phyloP scores from a whole-genome alignment of 2,797 vertebrate genomes.

The Echeneis naucrates region DNA sequence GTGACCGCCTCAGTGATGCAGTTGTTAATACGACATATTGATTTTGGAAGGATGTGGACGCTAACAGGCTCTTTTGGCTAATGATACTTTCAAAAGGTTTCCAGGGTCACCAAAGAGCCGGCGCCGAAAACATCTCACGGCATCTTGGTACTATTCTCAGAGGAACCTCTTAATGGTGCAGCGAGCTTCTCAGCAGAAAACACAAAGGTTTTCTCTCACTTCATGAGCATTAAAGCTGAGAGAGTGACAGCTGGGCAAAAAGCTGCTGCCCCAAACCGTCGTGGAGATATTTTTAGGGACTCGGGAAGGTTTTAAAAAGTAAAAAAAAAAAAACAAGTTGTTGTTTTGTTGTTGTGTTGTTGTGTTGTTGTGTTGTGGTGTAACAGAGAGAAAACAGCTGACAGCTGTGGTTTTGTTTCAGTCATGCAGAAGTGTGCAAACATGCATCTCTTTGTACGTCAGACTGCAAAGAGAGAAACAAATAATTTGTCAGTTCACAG shows the following conservation, averaged over 20 bases:
- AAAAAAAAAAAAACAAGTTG: no score
- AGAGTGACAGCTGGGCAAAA: not conserved
- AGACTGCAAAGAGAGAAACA: not conserved
- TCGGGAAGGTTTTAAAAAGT: no score
- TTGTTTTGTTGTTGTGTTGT: no score
- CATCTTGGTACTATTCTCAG: constrained; percentile 13
- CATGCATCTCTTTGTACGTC: no score
- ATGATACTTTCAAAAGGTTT: constrained; percentile 47
- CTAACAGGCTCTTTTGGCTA: constrained; percentile 45
- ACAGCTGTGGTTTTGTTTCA: no score
- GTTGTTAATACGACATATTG: constrained; percentile 32
- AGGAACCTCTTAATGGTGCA: constrained; percentile 3
- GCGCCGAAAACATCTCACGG: not conserved
- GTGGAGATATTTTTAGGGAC: no score
- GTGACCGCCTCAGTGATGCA: not conserved
- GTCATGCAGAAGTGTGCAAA: no score
- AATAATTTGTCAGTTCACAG: not conserved
- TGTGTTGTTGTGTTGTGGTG: no score
- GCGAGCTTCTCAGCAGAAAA: not conserved
- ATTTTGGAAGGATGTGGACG: constrained; percentile 38
- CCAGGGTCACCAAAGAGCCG: constrained; percentile 29
- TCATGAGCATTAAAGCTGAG: no score
- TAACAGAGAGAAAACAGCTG: no score
- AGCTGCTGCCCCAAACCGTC: no score
- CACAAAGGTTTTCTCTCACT: not conserved